Conservation (phyloP, 2,113 vertebrate species). For the Potamarius usumacintae region DNA sequence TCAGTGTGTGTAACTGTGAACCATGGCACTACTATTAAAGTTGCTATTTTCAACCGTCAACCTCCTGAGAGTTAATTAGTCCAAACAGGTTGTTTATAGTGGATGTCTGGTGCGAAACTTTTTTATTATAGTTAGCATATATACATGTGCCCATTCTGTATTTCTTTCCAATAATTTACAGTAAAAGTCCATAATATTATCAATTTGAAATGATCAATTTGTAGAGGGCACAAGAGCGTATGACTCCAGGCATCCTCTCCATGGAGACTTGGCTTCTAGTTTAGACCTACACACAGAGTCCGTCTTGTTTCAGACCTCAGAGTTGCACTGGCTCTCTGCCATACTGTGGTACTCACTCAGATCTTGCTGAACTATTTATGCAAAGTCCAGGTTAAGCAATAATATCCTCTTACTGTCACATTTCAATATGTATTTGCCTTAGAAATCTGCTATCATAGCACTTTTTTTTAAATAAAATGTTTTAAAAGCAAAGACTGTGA, state of each 20-base stretch:
- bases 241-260: background rate
- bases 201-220: background rate
- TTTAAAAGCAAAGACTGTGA: background rate
- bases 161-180: background rate
- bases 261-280: background rate
- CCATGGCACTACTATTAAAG: background rate
- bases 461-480: background rate
- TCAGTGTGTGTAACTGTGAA: background rate
- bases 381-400: slow-evolving; percentile 16
- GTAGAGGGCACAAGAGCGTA: background rate
- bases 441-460: background rate
- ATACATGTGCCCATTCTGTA: background rate
- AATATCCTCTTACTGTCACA: slow-evolving; percentile 26
- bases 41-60: background rate
- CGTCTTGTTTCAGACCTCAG: slow-evolving; percentile 9
- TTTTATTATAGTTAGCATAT: background rate
- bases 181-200: background rate
- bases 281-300: background rate
- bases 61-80: background rate
- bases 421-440: background rate
- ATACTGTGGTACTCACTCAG: background rate
- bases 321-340: slow-evolving; percentile 10
- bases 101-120: background rate
- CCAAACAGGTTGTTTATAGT: background rate
- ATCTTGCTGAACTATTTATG: slow-evolving; percentile 11